phyloP scores from a whole-genome alignment of 2,113 vertebrate species.

The Etia nguti region DNA sequence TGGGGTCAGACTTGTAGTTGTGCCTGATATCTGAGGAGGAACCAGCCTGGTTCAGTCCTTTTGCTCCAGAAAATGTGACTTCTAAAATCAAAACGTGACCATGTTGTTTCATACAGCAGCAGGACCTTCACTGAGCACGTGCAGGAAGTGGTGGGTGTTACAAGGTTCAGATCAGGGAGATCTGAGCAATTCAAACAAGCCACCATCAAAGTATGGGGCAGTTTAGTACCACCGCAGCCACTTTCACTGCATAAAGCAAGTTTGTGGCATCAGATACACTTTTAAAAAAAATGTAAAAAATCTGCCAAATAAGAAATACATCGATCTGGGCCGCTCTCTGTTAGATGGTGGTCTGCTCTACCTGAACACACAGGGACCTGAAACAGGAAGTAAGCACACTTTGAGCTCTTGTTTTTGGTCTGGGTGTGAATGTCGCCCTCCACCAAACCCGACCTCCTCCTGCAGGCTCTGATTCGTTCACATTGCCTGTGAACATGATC shows the following conservation, averaged over 20 bases:
- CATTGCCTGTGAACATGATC: neutral
- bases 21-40: neutral
- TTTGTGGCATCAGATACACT: neutral
- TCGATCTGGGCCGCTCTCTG: neutral
- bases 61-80: neutral
- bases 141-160: neutral
- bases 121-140: neutral
- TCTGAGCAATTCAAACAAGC: neutral
- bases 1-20: neutral
- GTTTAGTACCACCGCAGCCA: accelerated
- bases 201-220: accelerated
- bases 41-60: neutral
- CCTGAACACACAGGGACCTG: neutral
- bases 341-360: neutral
- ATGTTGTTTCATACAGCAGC: neutral
- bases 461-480: accelerated
- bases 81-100: neutral
- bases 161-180: neutral
- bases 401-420: neutral
- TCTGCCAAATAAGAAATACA: too few relatives aligned
- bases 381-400: neutral
- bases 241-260: neutral
- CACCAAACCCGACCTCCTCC: accelerated
- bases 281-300: too few relatives aligned
- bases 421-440: neutral